phyloP scores from a whole-genome alignment of 2,888 invertebrate genomes.

The Anticlea derivata region DNA sequence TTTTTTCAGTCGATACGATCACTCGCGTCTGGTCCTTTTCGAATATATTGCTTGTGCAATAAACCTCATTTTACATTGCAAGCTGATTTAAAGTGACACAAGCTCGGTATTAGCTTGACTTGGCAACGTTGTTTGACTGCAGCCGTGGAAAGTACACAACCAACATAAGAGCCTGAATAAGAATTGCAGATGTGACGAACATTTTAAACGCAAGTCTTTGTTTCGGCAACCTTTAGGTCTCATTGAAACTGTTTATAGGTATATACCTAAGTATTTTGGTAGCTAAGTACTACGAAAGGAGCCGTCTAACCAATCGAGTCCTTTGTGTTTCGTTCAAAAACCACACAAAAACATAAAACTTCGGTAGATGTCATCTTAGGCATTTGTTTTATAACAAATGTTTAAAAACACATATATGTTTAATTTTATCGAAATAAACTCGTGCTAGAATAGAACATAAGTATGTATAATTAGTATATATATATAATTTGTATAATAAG shows the following conservation, averaged over 20 bases:
- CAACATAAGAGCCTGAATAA: constrained; percentile 58
- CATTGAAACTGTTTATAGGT: constrained; percentile 7
- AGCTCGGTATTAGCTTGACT: constrained; percentile 21
- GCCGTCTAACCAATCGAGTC: too few species aligned
- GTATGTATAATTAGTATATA: too few species aligned
- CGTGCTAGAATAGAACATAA: too few species aligned
- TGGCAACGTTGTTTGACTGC: constrained; percentile 69
- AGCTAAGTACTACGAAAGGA: too few species aligned
- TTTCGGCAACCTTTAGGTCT: constrained; percentile 18
- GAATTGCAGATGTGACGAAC: constrained; percentile 35
- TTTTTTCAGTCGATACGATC: background rate
- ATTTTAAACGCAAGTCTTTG: constrained; percentile 22
- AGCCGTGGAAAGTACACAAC: constrained; percentile 59
- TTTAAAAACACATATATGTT: too few species aligned
- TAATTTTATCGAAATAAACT: too few species aligned
- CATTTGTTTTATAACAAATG: too few species aligned
- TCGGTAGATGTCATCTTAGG: too few species aligned
- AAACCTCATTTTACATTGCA: background rate
- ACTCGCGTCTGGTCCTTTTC: background rate
- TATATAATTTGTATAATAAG: too few species aligned
- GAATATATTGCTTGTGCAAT: background rate
- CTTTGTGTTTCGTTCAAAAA: too few species aligned
- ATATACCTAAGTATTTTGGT: too few species aligned
- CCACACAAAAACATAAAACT: too few species aligned
- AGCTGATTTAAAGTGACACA: constrained; percentile 5